Conservation (phyloP, 2,797 vertebrate genomes). For the Margarornis squamiger region DNA sequence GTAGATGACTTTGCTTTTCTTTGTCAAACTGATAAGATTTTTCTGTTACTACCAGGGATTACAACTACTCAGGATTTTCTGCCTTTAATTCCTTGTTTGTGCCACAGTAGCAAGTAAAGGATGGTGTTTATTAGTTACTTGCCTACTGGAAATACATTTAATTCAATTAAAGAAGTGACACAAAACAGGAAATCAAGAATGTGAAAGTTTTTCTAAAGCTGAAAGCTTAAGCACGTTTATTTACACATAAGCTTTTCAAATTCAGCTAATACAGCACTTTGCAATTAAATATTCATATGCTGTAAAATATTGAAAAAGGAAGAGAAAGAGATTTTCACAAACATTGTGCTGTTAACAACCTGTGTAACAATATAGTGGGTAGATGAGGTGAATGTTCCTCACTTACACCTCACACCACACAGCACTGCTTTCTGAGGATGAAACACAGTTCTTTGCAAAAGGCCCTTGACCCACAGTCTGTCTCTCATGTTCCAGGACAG, state of each 20-base stretch:
- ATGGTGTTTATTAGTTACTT: not conserved
- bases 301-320: not conserved
- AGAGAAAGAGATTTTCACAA: not conserved
- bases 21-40: not conserved
- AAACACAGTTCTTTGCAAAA: not conserved
- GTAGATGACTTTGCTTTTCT: not conserved
- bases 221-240: not conserved
- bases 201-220: not conserved
- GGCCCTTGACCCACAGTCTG: not conserved
- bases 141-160: not conserved
- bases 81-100: conserved; percentile 16
- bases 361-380: not conserved
- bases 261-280: not conserved
- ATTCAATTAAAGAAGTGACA: not conserved
- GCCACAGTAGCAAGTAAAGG: not conserved
- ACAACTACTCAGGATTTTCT: not conserved
- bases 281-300: not conserved
- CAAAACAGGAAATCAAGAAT: not conserved
- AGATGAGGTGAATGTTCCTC: not conserved
- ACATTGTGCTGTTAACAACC: not conserved
- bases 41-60: not conserved
- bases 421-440: not conserved
- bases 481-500: not conserved
- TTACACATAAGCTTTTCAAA: not conserved
- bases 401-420: not conserved